Evolutionary conservation across 1,140 invertebrate genomes (phyloP).

Genomic region (Coelopa frigida): DNA sequence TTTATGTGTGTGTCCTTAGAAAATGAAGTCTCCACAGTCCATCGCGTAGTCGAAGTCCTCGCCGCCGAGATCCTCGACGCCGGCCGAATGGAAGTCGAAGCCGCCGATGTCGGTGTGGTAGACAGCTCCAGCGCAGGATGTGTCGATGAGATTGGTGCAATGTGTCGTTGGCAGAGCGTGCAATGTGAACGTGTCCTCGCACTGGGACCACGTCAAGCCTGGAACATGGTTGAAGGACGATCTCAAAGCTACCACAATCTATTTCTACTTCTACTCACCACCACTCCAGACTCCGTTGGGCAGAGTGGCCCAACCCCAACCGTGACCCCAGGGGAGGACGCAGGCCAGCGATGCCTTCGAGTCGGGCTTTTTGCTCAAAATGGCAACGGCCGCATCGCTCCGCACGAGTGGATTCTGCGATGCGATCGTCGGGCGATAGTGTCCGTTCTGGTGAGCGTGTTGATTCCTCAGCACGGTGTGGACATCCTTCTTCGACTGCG

Average conservation of each 20-base stretch:
- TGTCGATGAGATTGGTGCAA: constrained; percentile 52
- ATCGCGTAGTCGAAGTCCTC: constrained; percentile 56
- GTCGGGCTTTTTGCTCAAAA: constrained; percentile 41
- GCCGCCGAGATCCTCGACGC: constrained; percentile 47
- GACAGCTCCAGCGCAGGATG: constrained; percentile 49
- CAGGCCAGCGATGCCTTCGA: constrained; percentile 42
- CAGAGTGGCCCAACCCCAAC: constrained; percentile 55
- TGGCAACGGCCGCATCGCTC: constrained; percentile 41
- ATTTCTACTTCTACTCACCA: constrained; percentile 38
- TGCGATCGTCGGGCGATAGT: too few relatives aligned
- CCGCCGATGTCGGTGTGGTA: constrained; percentile 54
- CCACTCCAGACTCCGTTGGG: constrained; percentile 56
- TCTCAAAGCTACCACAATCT: neutral
- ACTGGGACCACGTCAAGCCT: constrained; percentile 55
- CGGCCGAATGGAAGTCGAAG: constrained; percentile 49
- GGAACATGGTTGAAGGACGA: constrained; percentile 26
- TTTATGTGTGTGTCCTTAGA: constrained; percentile 45
- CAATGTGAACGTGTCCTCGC: constrained; percentile 53
- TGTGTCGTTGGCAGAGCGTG: constrained; percentile 55
- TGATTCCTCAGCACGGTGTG: constrained; percentile 23
- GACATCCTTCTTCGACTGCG: constrained; percentile 18
- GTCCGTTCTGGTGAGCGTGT: constrained; percentile 23
- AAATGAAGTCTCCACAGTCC: constrained; percentile 57
- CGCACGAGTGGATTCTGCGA: constrained; percentile 39
- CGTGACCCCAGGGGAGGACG: constrained; percentile 46